Conservation (phyloP, 2,797 vertebrate genomes). For the Sylvilagus floridanus region DNA sequence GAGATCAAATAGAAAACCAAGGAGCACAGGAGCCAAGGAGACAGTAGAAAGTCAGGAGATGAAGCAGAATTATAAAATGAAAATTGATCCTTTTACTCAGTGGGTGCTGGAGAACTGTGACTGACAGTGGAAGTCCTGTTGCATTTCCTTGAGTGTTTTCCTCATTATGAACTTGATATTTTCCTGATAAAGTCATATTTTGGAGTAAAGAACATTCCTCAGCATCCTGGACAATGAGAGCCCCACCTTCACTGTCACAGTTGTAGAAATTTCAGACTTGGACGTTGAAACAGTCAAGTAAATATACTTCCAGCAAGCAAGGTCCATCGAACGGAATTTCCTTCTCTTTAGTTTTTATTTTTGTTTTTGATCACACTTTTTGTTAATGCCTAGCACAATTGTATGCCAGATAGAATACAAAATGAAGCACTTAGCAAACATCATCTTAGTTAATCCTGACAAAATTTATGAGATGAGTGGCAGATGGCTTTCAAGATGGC, state of each 20-base stretch:
- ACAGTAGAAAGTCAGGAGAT: background rate
- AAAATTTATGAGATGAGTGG: background rate
- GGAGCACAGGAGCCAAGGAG: background rate
- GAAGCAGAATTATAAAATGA: conserved; percentile 50
- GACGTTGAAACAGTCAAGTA: background rate
- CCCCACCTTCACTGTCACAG: background rate
- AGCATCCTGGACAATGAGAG: background rate
- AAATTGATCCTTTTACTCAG: conserved; percentile 24
- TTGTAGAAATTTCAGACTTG: background rate
- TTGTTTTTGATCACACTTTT: background rate
- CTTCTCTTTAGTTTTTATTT: background rate
- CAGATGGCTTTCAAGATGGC: background rate
- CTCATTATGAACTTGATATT: background rate
- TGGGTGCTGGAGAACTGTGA: background rate
- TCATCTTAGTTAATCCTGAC: background rate
- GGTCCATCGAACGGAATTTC: conserved; percentile 8
- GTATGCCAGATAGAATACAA: background rate
- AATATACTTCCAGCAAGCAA: background rate
- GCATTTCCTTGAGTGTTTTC: conserved; percentile 4
- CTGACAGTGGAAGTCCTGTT: background rate
- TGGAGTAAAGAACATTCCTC: background rate
- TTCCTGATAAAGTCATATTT: background rate
- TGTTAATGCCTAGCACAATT: background rate
- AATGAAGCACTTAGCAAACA: background rate
- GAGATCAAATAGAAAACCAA: conserved; percentile 53